phyloP scores from a whole-genome alignment of 1,140 invertebrate species.

The Adelges cooleyi region DNA sequence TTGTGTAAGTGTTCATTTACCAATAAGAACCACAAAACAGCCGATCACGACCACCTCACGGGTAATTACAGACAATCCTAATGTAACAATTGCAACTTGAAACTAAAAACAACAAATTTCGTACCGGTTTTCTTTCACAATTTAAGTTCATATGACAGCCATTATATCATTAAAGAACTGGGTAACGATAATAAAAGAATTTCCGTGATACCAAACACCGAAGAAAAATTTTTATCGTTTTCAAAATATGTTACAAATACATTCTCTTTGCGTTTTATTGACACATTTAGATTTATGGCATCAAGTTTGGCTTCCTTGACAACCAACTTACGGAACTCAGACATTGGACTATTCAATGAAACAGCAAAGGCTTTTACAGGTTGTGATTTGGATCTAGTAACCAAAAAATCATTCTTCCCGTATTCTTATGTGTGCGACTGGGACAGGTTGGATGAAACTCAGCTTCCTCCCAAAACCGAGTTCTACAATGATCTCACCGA shows the following conservation, averaged over 20 bases:
- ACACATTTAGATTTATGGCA: neutral
- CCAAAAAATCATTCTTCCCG: too few relatives aligned
- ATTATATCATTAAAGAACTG: neutral
- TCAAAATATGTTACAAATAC: neutral
- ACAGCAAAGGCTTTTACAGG: neutral
- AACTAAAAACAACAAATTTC: neutral
- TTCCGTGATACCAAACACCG: too few relatives aligned
- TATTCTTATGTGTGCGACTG: too few relatives aligned
- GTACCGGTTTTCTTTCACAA: too few relatives aligned
- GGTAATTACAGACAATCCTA: too few relatives aligned
- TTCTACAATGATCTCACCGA: neutral
- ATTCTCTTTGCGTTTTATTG: neutral
- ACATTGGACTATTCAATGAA: neutral
- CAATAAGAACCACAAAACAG: too few relatives aligned
- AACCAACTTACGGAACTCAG: neutral
- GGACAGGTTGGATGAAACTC: neutral
- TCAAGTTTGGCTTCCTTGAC: neutral
- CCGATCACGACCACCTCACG: too few relatives aligned
- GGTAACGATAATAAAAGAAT: neutral
- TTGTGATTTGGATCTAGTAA: neutral
- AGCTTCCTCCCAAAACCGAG: neutral
- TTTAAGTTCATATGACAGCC: neutral
- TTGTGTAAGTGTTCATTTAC: neutral
- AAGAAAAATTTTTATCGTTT: neutral
- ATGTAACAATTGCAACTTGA: neutral